Conservation (phyloP, 2,888 invertebrate species). For the Epirrhoe alternata region DNA sequence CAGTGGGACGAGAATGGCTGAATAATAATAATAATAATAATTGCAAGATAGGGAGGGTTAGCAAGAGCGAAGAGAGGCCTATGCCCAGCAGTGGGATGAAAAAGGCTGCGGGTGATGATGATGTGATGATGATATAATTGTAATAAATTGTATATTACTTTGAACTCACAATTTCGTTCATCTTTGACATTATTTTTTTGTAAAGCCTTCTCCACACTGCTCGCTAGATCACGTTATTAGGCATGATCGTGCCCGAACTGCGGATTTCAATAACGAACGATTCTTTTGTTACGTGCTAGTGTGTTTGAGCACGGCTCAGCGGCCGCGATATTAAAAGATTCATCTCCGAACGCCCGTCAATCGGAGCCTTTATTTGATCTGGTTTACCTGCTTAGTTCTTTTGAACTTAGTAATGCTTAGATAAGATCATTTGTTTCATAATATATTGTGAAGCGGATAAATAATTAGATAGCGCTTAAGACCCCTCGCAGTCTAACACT, state of each 20-base stretch:
- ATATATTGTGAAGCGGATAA: too few relatives aligned
- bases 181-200: background rate
- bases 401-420: background rate
- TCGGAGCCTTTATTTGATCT: conserved; percentile 21
- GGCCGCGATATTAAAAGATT: conserved; percentile 77
- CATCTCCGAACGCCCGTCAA: conserved; percentile 54
- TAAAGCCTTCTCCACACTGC: conserved; percentile 43
- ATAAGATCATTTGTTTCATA: too few relatives aligned
- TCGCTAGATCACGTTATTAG: conserved; percentile 70
- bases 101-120: too few relatives aligned
- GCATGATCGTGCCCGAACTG: conserved; percentile 70
- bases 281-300: conserved; percentile 79
- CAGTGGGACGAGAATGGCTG: too few relatives aligned
- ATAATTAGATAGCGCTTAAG: too few relatives aligned
- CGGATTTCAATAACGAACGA: conserved; percentile 79
- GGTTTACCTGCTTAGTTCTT: conserved; percentile 23
- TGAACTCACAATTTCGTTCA: background rate
- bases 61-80: too few relatives aligned
- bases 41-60: too few relatives aligned
- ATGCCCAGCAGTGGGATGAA: too few relatives aligned
- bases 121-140: too few relatives aligned
- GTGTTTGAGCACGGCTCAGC: conserved; percentile 73
- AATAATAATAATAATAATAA: too few relatives aligned
- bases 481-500: too few relatives aligned
- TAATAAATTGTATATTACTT: too few relatives aligned